phyloP scores from a whole-genome alignment of 2,888 invertebrate species.

The Thymelicus acteon region DNA sequence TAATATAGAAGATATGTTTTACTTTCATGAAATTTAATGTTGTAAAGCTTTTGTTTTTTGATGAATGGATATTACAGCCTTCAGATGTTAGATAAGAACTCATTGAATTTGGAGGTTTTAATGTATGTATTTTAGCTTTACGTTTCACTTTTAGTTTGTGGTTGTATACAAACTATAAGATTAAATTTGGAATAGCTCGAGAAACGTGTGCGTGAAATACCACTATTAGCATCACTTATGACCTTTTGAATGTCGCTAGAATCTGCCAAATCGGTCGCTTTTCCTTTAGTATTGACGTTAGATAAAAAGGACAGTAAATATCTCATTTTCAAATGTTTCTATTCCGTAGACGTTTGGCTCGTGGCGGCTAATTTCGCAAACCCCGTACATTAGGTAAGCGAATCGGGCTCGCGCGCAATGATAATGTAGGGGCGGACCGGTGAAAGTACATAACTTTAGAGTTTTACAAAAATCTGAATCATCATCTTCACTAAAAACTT shows the following conservation, averaged over 20 bases:
- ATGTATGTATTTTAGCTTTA: not conserved
- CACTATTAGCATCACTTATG: conserved; percentile 1
- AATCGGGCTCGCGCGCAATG: conserved; percentile 68
- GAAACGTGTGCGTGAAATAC: not conserved
- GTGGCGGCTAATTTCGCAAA: conserved; percentile 72
- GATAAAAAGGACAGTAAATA: conserved; percentile 38
- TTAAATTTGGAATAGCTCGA: not conserved
- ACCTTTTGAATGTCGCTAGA: not conserved
- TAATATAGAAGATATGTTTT: no score
- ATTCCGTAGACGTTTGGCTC: conserved; percentile 57
- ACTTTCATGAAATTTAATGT: no score
- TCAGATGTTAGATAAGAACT: no score
- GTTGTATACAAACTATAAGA: not conserved
- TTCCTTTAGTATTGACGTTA: not conserved
- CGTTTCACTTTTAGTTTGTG: not conserved
- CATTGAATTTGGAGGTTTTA: no score
- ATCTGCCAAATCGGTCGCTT: not conserved
- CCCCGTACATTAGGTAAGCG: conserved; percentile 73
- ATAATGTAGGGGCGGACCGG: conserved; percentile 69
- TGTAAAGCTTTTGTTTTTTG: no score
- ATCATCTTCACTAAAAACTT: conserved; percentile 24
- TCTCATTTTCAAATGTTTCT: conserved; percentile 48
- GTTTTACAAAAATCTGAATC: conserved; percentile 44
- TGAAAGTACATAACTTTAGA: conserved; percentile 70
- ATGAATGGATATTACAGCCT: no score